phyloP scores from a whole-genome alignment of 2,797 vertebrate genomes.

The Buceros bicornis region DNA sequence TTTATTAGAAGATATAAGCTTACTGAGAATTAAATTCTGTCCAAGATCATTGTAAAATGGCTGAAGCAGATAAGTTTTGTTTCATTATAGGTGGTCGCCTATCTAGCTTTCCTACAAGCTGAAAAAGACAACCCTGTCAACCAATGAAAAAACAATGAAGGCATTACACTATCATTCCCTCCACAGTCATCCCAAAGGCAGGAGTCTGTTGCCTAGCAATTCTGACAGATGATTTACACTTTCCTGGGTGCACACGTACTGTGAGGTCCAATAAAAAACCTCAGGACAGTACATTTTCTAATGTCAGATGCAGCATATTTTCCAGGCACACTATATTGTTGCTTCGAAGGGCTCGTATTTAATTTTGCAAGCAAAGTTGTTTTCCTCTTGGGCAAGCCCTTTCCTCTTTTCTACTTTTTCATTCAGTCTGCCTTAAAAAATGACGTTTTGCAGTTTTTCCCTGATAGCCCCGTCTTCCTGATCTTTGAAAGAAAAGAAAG shows the following conservation, averaged over 20 bases:
- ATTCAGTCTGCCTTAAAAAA: conserved; percentile 6
- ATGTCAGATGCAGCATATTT: neutral
- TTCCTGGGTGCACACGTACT: neutral
- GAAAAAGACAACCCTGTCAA: neutral
- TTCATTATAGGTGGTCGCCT: neutral
- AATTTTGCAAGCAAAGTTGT: conserved; percentile 45
- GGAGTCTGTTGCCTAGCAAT: conserved; percentile 21
- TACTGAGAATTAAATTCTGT: neutral
- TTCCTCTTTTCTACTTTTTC: neutral
- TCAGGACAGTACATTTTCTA: neutral
- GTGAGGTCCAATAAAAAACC: neutral
- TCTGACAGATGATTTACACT: neutral
- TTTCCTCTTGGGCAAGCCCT: conserved; percentile 27
- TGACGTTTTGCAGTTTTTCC: neutral
- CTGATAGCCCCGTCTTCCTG: neutral
- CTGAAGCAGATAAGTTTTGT: neutral
- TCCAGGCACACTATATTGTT: neutral
- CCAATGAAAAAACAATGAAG: neutral
- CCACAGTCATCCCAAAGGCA: neutral
- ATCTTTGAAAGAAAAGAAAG: conserved; percentile 44
- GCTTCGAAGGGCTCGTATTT: neutral
- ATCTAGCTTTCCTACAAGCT: neutral
- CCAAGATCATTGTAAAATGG: neutral
- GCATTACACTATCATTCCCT: neutral
- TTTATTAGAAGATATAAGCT: neutral